Percentiles rank a stretch among this genome's conserved stretches.
Conservation (phyloP, 1,140 invertebrate genomes). For the Saxidomus purpurata region DNA sequence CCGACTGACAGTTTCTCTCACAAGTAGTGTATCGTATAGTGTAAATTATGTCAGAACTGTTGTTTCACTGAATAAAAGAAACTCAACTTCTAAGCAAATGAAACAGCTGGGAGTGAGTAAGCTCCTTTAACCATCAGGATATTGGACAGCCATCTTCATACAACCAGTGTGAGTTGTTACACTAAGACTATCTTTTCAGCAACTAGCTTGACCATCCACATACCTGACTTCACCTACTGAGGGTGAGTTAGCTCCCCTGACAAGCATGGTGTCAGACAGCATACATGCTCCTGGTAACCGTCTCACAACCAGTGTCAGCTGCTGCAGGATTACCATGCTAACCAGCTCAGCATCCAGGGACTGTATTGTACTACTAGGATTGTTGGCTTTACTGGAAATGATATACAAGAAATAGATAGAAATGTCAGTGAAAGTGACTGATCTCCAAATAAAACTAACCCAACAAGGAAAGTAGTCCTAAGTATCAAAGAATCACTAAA, state of each 20-base stretch:
- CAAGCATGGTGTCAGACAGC: slow-evolving; percentile 76
- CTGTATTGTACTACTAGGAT: slow-evolving; percentile 62
- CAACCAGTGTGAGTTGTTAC: too few relatives aligned
- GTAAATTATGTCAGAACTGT: too few relatives aligned
- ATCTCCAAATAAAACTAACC: neutral
- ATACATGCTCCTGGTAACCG: slow-evolving; percentile 74
- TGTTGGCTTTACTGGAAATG: slow-evolving; percentile 80
- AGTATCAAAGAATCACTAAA: too few relatives aligned
- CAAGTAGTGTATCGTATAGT: too few relatives aligned
- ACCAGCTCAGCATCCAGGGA: slow-evolving; percentile 76
- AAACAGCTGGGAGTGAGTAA: too few relatives aligned
- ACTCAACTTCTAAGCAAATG: too few relatives aligned
- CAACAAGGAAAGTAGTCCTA: neutral
- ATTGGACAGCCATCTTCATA: too few relatives aligned
- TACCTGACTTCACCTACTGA: slow-evolving; percentile 75
- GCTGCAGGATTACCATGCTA: slow-evolving; percentile 83
- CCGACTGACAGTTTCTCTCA: too few relatives aligned
- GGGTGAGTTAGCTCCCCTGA: slow-evolving; percentile 59
- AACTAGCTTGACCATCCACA: too few relatives aligned
- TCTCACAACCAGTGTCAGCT: slow-evolving; percentile 78
- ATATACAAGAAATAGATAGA: neutral
- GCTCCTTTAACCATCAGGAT: too few relatives aligned
- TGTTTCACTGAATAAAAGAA: too few relatives aligned
- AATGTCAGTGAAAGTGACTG: neutral
- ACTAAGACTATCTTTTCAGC: too few relatives aligned